Base-by-base conservation (phyloP, 2,113 vertebrate genomes). In the Antigone vipio region DNA sequence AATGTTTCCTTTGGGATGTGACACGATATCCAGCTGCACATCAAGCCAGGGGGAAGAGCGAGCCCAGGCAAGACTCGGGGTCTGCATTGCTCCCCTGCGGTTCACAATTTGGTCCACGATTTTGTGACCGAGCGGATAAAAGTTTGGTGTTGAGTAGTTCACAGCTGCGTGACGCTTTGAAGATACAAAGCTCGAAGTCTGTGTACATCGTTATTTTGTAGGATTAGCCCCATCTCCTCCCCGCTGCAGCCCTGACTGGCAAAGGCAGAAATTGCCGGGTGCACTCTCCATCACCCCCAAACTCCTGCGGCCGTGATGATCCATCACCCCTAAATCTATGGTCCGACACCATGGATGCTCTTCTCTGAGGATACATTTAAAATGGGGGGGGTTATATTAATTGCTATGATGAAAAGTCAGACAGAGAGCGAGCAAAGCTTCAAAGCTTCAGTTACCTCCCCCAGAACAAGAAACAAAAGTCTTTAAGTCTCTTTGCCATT, bases 381-480 rank as follows among this genome's bases (percentile, higher is more conserved):
- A 93, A 59, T 18, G 27, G 38, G 30, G 26, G 29, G 26, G 22
- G 1, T 69, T 87, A 16, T 59, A 91, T 59, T 62, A 85, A 94
- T 11, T 76, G 49, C 35, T 64, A 27, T 24, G n/a, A 59, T 86
- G 84, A 88, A 77, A 85, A 94, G 59, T 63, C 67, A 84, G 22
- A 50, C 26, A 55, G 64, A 67, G 29, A 81, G 16, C 0, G 1
- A 89, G 53, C 24, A 71, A 30, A 81, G 83, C 82, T 94, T 86
- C 88, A 86, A 90, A 91, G 64, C 32, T 35, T 35, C 9, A 24
- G 67, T 81, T 38, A 40, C 40, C 73, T 87, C 19, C 24, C 44
- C 24, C 80, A 89, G 88, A 93, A 93, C 15, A 86, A 71, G 79
- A 59, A 69, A 86, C 55, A 67, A 84, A 95, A 95, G n/a, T 85